Evolutionary conservation across 2,888 invertebrate species (phyloP), one percentile per base, ranked within the genome.

Genomic region (Pilophorus perplexus): DNA sequence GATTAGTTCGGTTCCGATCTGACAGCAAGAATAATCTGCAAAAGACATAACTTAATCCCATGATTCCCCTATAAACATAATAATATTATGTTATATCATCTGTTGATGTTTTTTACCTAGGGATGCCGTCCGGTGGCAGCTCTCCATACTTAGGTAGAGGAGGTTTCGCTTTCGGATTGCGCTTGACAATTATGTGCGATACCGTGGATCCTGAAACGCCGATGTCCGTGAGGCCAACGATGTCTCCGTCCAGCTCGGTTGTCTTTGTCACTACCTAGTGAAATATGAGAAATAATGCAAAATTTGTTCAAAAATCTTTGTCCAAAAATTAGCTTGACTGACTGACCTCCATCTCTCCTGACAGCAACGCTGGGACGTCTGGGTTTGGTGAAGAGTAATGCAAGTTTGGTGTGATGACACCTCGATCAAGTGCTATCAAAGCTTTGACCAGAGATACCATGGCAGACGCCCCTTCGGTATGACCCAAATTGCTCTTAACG

Each of bases 401-500:
- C 2, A 74, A 52, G 59, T 73, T 75, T 6, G 74, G 72, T 4
- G 74, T 74, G 59, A 75, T 74, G 8, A 68, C 54, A 3, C 73
- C 74, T 2, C 70, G 67, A 37, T 75, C 72, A 65, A 74, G 64
- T 5, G 73, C 71, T 18, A 74, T 67, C 22, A 74, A 37, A 0
- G 72, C 78, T 74, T 83, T 82, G 8, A 78, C 78, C 28, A 82
- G 70, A 2, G 80, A 76, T 33, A 80, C 78, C 20, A 82, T 73
- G 33, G 79, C 73, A 2, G 75, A 73, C 40, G 74, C 71, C 5
- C 81, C 81, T 73, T 84, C 84, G 4, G 82, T 77, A 72, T 84
- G 84, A 1, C 84, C 84, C 78, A 84, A 80, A 75, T 83, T 84
- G 40, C 82, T 81, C 72, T 84, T 84, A 33, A 82, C 80, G 0